These are phyloP conservation scores for Drosophila austrosaltans DNA, from an alignment of 2,888 invertebrate species.

Conservation along the genomic window DNA sequence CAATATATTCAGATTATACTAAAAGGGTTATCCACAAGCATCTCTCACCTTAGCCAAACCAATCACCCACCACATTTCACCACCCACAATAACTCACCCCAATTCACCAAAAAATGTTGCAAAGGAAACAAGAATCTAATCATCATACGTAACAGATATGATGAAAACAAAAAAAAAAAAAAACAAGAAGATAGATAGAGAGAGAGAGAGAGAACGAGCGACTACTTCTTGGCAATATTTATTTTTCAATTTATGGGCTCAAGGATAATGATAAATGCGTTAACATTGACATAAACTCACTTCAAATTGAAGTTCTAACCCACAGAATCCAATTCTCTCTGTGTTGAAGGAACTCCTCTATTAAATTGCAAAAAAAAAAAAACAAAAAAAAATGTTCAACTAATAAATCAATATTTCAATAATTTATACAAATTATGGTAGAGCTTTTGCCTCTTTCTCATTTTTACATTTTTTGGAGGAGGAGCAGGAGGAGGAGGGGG, in stretches of 20 bases:
- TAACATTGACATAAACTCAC: conserved; percentile 48
- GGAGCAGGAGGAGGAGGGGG: conserved; percentile 3
- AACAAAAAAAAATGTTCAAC: conserved; percentile 31
- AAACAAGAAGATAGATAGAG: not conserved
- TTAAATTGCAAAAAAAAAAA: conserved; percentile 58
- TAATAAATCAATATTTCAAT: conserved; percentile 76
- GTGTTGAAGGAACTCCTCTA: not conserved
- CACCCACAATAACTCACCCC: not conserved
- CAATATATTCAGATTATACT: conserved; percentile 28
- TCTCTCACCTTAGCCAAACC: not conserved
- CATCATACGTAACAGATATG: conserved; percentile 3
- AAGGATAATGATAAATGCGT: conserved; percentile 51
- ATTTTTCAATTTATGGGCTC: conserved; percentile 60
- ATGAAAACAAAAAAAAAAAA: too few relatives aligned
- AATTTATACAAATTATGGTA: conserved; percentile 64
- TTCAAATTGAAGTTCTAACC: conserved; percentile 29
- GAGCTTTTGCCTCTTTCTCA: not conserved
- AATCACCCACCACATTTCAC: not conserved
- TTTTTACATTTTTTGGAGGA: not conserved
- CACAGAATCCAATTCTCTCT: not conserved
- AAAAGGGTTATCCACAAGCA: conserved; percentile 33
- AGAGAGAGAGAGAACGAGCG: not conserved
- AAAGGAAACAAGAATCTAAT: too few relatives aligned
- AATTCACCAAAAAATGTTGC: too few relatives aligned
- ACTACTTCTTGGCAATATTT: conserved; percentile 37